phyloP scores from a whole-genome alignment of 1,140 invertebrate genomes.

The Drosophila orosa region DNA sequence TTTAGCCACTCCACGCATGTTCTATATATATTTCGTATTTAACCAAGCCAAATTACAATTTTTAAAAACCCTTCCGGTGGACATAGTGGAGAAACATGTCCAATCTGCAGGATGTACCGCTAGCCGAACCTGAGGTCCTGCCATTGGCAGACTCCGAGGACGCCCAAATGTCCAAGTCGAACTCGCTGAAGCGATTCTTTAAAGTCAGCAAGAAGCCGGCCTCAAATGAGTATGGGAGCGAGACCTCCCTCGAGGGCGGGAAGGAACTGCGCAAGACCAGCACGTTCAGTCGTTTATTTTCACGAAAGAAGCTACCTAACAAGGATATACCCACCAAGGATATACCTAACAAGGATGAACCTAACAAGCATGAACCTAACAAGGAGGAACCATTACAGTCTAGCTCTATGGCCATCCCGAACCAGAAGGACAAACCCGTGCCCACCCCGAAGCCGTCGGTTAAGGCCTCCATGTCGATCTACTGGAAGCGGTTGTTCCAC shows the following conservation, averaged over 20 bases:
- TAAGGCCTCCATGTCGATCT: constrained; percentile 60
- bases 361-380: not conserved
- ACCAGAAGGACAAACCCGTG: constrained; percentile 17
- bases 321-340: constrained; percentile 24
- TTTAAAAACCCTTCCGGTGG: constrained; percentile 37
- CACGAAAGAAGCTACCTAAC: constrained; percentile 32
- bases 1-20: constrained; percentile 22
- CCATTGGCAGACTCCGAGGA: constrained; percentile 10
- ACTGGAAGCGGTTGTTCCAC: constrained; percentile 66
- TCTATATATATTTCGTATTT: constrained; percentile 66
- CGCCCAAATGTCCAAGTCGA: constrained; percentile 33
- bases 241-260: constrained; percentile 3
- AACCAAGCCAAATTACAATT: constrained; percentile 15
- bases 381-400: not conserved
- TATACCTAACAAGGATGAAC: not conserved
- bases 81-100: constrained; percentile 58
- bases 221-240: constrained; percentile 19
- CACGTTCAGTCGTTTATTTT: constrained; percentile 54
- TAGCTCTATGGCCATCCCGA: not conserved
- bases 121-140: constrained; percentile 48
- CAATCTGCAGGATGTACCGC: constrained; percentile 68
- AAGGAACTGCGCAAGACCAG: constrained; percentile 41
- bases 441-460: constrained; percentile 51
- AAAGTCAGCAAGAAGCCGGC: constrained; percentile 61
- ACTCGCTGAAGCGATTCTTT: constrained; percentile 68